Base-by-base conservation (phyloP, 2,888 invertebrate genomes). In the Metopia argyrocephala region DNA sequence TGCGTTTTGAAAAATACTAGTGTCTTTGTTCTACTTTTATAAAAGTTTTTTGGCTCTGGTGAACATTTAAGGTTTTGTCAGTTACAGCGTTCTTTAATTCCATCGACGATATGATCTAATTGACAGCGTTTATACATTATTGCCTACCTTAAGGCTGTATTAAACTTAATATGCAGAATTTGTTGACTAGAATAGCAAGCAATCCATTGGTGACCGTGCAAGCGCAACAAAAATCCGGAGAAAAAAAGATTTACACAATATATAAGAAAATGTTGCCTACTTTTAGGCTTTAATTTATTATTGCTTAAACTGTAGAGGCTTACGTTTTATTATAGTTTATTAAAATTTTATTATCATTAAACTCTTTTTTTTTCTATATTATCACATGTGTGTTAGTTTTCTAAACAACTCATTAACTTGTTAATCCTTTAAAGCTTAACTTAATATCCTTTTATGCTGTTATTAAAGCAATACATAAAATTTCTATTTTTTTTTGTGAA, bases 401-500 rank as follows among this genome's bases (percentile, higher is more conserved):
- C 52, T 54, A 15, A 62, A 38, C 28, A 69, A 21, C 56, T 73
- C 75, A 62, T 56, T 82, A 66, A 62, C 48, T 48, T 66, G 59
- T 48, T 71, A 71, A 78, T 61, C 28, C 52, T 54, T 15, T 38
- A 9, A 5, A 66, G 66, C 59, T 71, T 61, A 71, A 31, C 31
- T 46, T n/a, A 45, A 64, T n/a, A 61, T 74, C 54, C 69, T 71
- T 68, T 66, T 15, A n/a, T n/a, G 38, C 38, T 38, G 3, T n/a
- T n/a, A n/a, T n/a, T n/a, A n/a, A n/a, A 38, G 38, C 38, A 12
- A 15, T 4, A 12, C 38, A 38, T 38, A 15, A 38, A 12, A 45
- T 31, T 75, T 66, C 70, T 64, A 69, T 61, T 69, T 18, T 45
- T 45, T 6, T 23, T 4, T 28, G 27, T 59, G 20, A 15, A 20